phyloP scores from a whole-genome alignment of 2,888 invertebrate species.

The Diarsia rubi region DNA sequence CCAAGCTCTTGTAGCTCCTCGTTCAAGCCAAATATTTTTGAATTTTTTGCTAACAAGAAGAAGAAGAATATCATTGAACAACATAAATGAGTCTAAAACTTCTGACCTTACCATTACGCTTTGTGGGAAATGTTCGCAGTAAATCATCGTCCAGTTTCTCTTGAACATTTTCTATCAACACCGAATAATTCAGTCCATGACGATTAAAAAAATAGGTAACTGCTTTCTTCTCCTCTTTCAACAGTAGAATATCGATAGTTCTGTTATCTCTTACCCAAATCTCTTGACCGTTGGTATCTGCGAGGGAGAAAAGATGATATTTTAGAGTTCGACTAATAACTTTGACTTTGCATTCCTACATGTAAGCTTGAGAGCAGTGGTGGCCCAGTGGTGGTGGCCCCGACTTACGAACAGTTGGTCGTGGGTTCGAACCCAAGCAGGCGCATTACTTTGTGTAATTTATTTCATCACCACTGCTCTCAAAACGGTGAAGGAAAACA shows the following conservation, averaged over 20 bases:
- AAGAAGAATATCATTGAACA: neutral
- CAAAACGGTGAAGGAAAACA: too few relatives aligned
- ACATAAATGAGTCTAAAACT: neutral
- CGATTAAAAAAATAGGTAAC: neutral
- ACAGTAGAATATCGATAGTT: constrained; percentile 48
- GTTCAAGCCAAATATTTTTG: neutral
- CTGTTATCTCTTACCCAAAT: constrained; percentile 46
- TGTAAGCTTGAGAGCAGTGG: too few relatives aligned
- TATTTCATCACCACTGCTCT: too few relatives aligned
- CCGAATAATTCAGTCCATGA: constrained; percentile 12
- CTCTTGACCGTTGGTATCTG: constrained; percentile 24
- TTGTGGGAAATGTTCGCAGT: constrained; percentile 9
- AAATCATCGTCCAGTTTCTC: constrained; percentile 14
- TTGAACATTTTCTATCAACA: constrained; percentile 20
- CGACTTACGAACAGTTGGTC: too few relatives aligned
- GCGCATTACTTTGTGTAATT: too few relatives aligned
- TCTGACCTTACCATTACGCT: constrained; percentile 22
- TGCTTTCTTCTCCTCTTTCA: constrained; percentile 7
- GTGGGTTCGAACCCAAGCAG: too few relatives aligned
- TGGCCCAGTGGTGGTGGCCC: too few relatives aligned
- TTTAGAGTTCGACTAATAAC: neutral
- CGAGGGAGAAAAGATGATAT: neutral
- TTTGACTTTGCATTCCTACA: neutral
- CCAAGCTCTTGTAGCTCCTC: neutral
- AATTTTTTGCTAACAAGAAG: neutral